Conservation (phyloP, 2,113 vertebrate genomes). For the Catharus bicknelli region DNA sequence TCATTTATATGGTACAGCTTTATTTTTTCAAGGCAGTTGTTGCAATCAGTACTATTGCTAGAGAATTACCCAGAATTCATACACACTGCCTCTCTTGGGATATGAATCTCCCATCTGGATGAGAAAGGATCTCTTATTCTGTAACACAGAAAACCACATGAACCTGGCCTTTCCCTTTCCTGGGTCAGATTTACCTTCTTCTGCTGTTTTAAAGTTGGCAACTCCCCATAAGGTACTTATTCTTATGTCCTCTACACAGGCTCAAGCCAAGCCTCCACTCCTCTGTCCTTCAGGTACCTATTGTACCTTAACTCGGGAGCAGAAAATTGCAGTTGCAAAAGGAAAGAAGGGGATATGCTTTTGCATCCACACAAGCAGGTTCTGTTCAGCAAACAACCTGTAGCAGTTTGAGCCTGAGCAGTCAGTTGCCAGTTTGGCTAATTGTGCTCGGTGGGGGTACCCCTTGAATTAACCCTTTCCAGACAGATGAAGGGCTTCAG, state of each 20-base stretch:
- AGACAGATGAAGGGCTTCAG: background rate
- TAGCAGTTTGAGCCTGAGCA: background rate
- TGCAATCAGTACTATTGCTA: background rate
- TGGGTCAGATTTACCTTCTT: background rate
- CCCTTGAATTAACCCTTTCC: background rate
- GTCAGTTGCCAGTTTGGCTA: background rate
- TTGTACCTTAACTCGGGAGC: background rate
- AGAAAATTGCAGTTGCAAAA: background rate
- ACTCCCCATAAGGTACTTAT: background rate
- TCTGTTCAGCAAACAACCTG: background rate
- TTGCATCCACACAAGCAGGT: background rate
- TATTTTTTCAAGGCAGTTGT: background rate
- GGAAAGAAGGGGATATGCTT: background rate
- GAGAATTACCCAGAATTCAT: background rate
- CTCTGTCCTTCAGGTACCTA: background rate
- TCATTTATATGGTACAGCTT: background rate
- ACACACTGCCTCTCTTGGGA: background rate
- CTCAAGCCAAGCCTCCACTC: background rate
- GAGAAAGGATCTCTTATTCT: background rate
- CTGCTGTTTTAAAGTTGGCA: background rate
- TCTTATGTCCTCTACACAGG: background rate
- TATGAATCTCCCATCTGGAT: accelerated
- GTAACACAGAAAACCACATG: accelerated
- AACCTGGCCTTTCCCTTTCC: background rate
- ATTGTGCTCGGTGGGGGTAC: accelerated